Percentiles rank a stretch among this genome's conserved stretches.
Evolutionary conservation across 2,888 invertebrate species (phyloP).

Genomic region (Pollenia amentaria): DNA sequence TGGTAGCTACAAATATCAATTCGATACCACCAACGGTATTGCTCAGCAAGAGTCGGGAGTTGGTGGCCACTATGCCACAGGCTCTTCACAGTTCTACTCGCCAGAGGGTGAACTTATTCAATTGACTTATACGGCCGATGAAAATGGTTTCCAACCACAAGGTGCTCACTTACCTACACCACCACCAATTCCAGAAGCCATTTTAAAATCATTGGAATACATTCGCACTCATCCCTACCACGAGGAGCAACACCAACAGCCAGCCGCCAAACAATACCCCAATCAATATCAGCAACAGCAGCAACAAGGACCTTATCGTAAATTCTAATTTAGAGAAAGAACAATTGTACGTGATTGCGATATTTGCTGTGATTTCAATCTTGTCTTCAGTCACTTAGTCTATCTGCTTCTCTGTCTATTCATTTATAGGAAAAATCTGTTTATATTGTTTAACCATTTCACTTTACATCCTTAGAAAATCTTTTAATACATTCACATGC

Average conservation of each 20-base stretch:
- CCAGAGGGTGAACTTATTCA: slow-evolving; percentile 85
- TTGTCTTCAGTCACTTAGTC: slow-evolving; percentile 35
- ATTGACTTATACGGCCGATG: slow-evolving; percentile 86
- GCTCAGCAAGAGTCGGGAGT: slow-evolving; percentile 86
- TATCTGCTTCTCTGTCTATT: neutral
- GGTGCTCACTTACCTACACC: slow-evolving; percentile 84
- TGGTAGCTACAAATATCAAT: slow-evolving; percentile 84
- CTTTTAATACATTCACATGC: neutral
- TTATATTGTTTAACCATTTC: slow-evolving; percentile 33
- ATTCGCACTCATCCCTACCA: slow-evolving; percentile 82
- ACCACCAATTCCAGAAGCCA: slow-evolving; percentile 82
- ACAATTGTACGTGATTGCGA: slow-evolving; percentile 71
- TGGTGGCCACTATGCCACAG: slow-evolving; percentile 86
- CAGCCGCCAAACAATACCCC: slow-evolving; percentile 49
- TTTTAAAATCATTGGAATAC: slow-evolving; percentile 82
- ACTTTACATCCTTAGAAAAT: slow-evolving; percentile 18
- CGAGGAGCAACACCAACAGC: slow-evolving; percentile 76
- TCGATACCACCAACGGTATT: slow-evolving; percentile 88
- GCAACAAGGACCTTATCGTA: slow-evolving; percentile 72
- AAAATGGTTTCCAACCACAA: slow-evolving; percentile 86
- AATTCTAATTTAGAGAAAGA: slow-evolving; percentile 66
- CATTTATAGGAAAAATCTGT: slow-evolving; percentile 15
- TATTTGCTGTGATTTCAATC: slow-evolving; percentile 72
- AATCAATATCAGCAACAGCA: slow-evolving; percentile 65
- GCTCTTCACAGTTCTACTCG: slow-evolving; percentile 85